Base-by-base conservation (phyloP, 2,113 vertebrate genomes). In the Oncorhynchus gorbuscha region DNA sequence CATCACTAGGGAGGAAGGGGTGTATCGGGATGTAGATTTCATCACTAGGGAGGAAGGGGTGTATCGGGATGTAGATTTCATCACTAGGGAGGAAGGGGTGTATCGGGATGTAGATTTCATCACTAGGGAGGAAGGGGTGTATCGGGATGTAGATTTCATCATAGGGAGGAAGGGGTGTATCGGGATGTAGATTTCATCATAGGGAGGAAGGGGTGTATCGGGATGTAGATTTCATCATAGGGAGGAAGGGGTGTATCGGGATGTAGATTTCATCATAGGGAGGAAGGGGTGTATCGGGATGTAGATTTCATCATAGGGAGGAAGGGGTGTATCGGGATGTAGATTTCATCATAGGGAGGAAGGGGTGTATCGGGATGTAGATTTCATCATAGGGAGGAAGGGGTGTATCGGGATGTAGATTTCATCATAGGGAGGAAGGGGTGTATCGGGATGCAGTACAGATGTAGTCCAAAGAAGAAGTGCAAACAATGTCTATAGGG, bases 401-500 rank as follows among this genome's bases (percentile, higher is more conserved):
- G 28, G 72, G 2, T 9, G 39, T 80, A 74, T 86, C 75, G 83
- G 83, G 83, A 86, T 45, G 75, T 87, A 69, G 75, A 82, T 82
- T 76, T 81, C 68, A 75, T 82, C 78, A 77, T 80, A 61, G 59
- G 22, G 59, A 59, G 76, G 81, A 61, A 49, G 20, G 67, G 72
- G 2, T 9, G 39, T 9, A 35, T 45, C 9, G 85, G 76, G 86
- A 68, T 81, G 89, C 89, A 84, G 90, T 89, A 87, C 86, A 83
- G 85, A 90, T 7, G 84, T 86, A 92, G 88, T 92, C 92, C 90
- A 65, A 86, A 45, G 39, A 45, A 45, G 39, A 94, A 94, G 92
- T 93, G 94, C 94, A 95, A 94, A 95, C 91, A 92, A 91, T 92
- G 90, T 91, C 92, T 93, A 85, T 83, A 82, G 83, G 83, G 80